phyloP scores from a whole-genome alignment of 2,797 vertebrate species.

The Salarias fasciatus region DNA sequence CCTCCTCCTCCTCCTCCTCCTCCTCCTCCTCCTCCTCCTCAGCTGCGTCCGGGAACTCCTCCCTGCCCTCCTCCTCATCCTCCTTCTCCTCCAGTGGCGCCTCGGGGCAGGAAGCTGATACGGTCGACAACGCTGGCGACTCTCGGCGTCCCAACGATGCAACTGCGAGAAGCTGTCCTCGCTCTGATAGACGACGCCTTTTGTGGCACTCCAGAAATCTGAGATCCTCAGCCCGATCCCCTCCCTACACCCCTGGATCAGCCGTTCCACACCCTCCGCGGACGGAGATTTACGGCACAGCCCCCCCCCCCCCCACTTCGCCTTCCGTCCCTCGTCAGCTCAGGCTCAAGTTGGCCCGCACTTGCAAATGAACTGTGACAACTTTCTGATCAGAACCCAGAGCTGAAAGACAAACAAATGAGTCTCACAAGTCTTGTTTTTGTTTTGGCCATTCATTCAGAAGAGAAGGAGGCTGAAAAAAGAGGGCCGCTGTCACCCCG shows the following conservation, averaged over 20 bases:
- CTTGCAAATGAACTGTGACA: constrained; percentile 32
- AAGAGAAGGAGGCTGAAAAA: constrained; percentile 25
- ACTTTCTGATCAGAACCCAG: constrained; percentile 53
- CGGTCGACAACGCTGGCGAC: constrained; percentile 16
- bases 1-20: constrained; percentile 46
- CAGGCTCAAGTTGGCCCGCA: constrained; percentile 47
- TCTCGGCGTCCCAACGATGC: constrained; percentile 48
- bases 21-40: constrained; percentile 27
- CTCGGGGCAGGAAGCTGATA: constrained; percentile 45
- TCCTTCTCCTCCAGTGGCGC: constrained; percentile 54
- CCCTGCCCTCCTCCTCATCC: constrained; percentile 19
- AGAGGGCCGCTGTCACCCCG: constrained; percentile 39
- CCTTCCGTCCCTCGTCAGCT: constrained; percentile 17
- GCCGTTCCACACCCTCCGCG: constrained; percentile 60
- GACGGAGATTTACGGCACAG: constrained; percentile 64
- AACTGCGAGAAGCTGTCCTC: constrained; percentile 57
- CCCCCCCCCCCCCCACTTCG: constrained; percentile 1
- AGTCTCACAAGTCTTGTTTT: too few relatives aligned
- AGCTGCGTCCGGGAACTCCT: neutral
- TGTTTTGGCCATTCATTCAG: too few relatives aligned
- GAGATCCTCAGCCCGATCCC: constrained; percentile 69
- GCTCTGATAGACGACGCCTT: constrained; percentile 63
- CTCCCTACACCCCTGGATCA: constrained; percentile 55
- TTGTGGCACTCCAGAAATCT: constrained; percentile 54
- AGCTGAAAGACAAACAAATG: constrained; percentile 62